A percentile compares a stretch with the other conserved stretches of the same genome.
Conservation (phyloP, 2,888 invertebrate genomes). For the Chymomyza procnemis region DNA sequence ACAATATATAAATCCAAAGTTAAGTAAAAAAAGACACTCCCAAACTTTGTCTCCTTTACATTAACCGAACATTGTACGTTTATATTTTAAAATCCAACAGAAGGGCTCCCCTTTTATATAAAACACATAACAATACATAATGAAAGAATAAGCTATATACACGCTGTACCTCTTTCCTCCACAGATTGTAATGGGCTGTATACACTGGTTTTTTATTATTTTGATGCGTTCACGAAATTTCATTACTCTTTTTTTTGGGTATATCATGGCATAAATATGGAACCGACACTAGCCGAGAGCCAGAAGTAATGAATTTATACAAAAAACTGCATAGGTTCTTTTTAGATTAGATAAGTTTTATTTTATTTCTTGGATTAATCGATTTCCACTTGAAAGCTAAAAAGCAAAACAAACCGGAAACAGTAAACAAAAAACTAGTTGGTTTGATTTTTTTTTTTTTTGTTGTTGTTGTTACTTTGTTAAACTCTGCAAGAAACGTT, state of each 20-base stretch:
- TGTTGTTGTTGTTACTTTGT: too few relatives aligned
- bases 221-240: conserved; percentile 57
- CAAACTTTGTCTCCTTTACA: too few relatives aligned
- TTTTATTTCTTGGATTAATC: not conserved
- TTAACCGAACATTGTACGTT: not conserved
- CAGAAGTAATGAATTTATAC: not conserved
- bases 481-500: not conserved
- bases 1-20: too few relatives aligned
- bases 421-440: not conserved
- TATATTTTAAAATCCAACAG: not conserved
- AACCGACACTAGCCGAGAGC: too few relatives aligned
- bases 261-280: too few relatives aligned
- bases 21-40: too few relatives aligned
- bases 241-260: conserved; percentile 40
- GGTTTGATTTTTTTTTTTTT: not conserved
- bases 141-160: not conserved
- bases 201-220: conserved; percentile 44
- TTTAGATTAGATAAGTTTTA: not conserved
- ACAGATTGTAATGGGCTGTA: conserved; percentile 43
- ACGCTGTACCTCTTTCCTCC: conserved; percentile 49
- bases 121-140: not conserved
- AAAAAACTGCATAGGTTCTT: not conserved
- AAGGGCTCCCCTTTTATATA: not conserved
- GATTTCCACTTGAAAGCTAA: conserved; percentile 9
- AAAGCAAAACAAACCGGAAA: conserved; percentile 3